A percentile compares a stretch with the other conserved stretches of the same genome.
These are phyloP conservation scores for Thymelicus acteon DNA, from an alignment of 2,888 invertebrate species.

Conservation along the genomic window DNA sequence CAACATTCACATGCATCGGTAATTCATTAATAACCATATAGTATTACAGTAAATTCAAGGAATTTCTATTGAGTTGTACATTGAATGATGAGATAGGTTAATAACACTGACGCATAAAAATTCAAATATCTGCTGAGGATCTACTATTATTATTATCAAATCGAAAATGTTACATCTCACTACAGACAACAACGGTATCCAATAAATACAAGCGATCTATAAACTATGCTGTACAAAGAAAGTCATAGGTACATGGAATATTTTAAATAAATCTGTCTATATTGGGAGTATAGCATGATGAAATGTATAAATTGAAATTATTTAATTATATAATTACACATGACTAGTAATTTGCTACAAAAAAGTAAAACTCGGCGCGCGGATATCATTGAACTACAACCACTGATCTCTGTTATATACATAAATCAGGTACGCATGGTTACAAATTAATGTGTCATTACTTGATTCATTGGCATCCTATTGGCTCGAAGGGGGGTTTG, in stretches of 20 bases:
- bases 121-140: conserved; percentile 15
- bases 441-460: too few relatives aligned
- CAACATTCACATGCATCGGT: conserved; percentile 15
- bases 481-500: too few relatives aligned
- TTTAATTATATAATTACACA: not conserved
- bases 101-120: conserved; percentile 8
- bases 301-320: not conserved
- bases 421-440: too few relatives aligned
- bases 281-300: not conserved
- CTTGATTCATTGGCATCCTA: too few relatives aligned
- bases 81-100: not conserved
- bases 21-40: not conserved
- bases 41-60: too few relatives aligned
- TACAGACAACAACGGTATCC: conserved; percentile 4
- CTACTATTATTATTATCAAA: conserved; percentile 11
- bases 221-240: conserved; percentile 10
- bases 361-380: not conserved
- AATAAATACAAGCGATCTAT: conserved; percentile 19
- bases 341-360: conserved; percentile 15
- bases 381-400: not conserved
- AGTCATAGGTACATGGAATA: not conserved
- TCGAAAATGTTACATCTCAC: conserved; percentile 17
- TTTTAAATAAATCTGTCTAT: not conserved
- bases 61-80: too few relatives aligned
- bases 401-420: not conserved